phyloP scores from a whole-genome alignment of 2,113 vertebrate genomes.

The Bothrops jararaca region DNA sequence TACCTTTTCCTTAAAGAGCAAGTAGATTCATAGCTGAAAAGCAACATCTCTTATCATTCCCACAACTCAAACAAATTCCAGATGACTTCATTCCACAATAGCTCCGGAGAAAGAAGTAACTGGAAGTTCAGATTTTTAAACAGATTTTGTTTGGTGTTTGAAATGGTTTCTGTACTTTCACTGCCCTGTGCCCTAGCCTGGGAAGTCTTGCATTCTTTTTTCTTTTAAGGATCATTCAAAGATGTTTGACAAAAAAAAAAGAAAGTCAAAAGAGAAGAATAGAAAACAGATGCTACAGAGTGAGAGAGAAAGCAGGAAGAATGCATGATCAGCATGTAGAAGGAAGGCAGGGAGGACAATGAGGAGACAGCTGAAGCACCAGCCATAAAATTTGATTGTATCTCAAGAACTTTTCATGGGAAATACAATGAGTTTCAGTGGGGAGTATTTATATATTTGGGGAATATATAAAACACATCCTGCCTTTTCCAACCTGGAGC shows the following conservation, averaged over 20 bases:
- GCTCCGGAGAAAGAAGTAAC: background rate
- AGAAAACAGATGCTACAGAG: constrained; percentile 54
- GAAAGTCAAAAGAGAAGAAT: constrained; percentile 37
- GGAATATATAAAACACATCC: background rate
- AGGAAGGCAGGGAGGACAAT: background rate
- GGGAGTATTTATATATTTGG: background rate
- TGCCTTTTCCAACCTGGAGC: background rate
- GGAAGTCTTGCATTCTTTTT: constrained; percentile 41
- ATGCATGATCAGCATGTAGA: background rate
- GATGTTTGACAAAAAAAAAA: constrained; percentile 49
- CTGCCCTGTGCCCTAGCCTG: constrained; percentile 15
- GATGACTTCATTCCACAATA: background rate
- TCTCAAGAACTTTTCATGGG: background rate
- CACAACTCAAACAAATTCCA: background rate
- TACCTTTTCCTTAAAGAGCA: background rate
- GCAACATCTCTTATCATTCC: background rate
- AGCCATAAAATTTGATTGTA: background rate
- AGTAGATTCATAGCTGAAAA: background rate
- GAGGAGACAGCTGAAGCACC: background rate
- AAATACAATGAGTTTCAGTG: background rate
- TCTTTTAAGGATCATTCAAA: constrained; percentile 43
- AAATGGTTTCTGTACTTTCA: background rate
- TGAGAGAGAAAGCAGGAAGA: background rate
- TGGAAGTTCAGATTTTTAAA: constrained; percentile 13
- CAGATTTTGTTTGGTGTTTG: background rate